Evolutionary conservation across 2,888 invertebrate species (phyloP).

Genomic region (Linnaemya vulpina): DNA sequence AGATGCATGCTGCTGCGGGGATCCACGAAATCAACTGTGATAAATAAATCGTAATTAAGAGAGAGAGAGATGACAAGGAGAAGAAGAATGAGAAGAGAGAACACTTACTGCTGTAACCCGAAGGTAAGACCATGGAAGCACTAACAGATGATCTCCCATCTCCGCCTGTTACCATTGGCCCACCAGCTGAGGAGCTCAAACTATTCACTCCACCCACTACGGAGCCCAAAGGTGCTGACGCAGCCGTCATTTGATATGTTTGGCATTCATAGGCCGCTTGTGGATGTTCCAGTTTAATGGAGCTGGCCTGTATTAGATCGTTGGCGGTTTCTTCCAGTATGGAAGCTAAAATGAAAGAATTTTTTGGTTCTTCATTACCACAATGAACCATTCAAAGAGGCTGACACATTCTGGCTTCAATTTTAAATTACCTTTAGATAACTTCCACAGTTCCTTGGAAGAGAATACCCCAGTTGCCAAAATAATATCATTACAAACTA

Average conservation of each 20-base stretch:
- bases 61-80: neutral
- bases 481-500: constrained; percentile 99
- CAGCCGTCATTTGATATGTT: constrained; percentile 86
- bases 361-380: constrained; percentile 66
- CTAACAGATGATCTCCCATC: constrained; percentile 74
- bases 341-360: constrained; percentile 87
- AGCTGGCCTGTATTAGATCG: constrained; percentile 85
- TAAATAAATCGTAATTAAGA: neutral
- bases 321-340: constrained; percentile 95
- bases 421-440: constrained; percentile 92
- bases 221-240: constrained; percentile 55
- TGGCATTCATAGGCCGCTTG: constrained; percentile 89
- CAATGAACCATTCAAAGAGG: constrained; percentile 57
- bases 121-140: constrained; percentile 88
- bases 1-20: constrained; percentile 81
- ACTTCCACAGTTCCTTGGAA: constrained; percentile 99
- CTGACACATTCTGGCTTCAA: constrained; percentile 45
- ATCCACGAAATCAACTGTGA: constrained; percentile 82
- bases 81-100: neutral
- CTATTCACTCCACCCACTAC: constrained; percentile 66
- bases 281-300: constrained; percentile 92
- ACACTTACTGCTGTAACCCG: constrained; percentile 90
- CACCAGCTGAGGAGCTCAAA: constrained; percentile 53
- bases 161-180: constrained; percentile 75
- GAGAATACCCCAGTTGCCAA: constrained; percentile 99